These are phyloP conservation scores for Tychaedon coryphoeus DNA, from an alignment of 2,113 vertebrate species.

Conservation along the genomic window DNA sequence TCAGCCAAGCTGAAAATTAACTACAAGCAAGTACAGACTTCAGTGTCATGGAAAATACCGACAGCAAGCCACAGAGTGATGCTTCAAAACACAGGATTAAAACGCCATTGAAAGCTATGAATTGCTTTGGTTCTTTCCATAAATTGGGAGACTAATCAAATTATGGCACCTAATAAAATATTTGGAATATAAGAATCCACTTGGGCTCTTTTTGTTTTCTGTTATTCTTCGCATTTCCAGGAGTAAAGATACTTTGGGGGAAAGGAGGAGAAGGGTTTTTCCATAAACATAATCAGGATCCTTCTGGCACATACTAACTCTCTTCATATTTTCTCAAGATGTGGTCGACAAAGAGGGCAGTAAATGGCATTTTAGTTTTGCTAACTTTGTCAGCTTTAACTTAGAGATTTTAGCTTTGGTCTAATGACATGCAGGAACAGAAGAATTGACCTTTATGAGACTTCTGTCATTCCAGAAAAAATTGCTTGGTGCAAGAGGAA, in stretches of 20 bases:
- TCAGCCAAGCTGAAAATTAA: background rate
- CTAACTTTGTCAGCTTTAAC: background rate
- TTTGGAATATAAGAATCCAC: background rate
- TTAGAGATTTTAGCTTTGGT: background rate
- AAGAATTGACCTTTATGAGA: constrained; percentile 14
- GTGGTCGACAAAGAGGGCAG: background rate
- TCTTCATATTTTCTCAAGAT: background rate
- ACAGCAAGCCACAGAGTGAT: background rate
- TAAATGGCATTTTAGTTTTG: background rate
- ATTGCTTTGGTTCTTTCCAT: background rate
- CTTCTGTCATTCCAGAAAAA: background rate
- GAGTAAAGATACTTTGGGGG: background rate
- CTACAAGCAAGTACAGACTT: background rate
- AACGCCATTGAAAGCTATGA: background rate
- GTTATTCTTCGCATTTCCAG: background rate
- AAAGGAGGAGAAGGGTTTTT: background rate
- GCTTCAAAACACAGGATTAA: background rate
- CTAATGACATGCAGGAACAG: background rate
- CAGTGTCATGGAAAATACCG: background rate
- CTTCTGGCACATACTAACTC: background rate
- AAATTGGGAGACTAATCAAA: background rate
- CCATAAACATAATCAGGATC: background rate
- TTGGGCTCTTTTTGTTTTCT: background rate
- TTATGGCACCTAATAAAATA: background rate
- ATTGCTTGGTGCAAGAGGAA: background rate